phyloP scores from a whole-genome alignment of 2,113 vertebrate species.

The Aegotheles bennettii region DNA sequence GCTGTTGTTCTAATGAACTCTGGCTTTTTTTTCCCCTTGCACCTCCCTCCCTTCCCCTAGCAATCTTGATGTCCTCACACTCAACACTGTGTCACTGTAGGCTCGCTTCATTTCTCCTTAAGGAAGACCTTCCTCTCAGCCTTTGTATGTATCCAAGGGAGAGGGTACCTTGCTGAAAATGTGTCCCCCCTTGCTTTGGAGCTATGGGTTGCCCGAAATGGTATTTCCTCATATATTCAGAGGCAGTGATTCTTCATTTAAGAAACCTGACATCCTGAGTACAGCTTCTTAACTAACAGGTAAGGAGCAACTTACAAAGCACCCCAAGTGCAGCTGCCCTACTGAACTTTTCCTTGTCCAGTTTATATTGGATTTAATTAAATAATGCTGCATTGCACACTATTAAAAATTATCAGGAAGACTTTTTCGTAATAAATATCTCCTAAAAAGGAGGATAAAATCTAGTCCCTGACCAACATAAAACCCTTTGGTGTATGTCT shows the following conservation, averaged over 20 bases:
- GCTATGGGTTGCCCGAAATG: not conserved
- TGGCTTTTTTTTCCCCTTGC: not conserved
- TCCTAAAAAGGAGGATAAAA: not conserved
- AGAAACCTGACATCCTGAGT: not conserved
- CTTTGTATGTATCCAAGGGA: not conserved
- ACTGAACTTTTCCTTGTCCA: constrained; percentile 3
- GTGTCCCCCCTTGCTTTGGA: not conserved
- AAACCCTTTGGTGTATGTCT: not conserved
- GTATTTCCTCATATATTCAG: not conserved
- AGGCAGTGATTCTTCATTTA: not conserved
- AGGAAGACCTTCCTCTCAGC: not conserved
- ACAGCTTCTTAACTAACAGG: constrained; percentile 23
- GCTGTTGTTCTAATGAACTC: not conserved
- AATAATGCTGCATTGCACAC: constrained; percentile 54
- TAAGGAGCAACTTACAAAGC: constrained; percentile 23
- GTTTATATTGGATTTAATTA: constrained; percentile 49
- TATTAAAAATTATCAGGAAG: constrained; percentile 5
- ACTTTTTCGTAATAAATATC: not conserved
- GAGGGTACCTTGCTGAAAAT: not conserved
- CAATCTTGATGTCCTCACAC: not conserved
- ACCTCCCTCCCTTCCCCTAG: not conserved
- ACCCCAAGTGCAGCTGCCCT: not conserved
- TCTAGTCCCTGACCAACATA: not conserved
- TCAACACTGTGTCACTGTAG: not conserved
- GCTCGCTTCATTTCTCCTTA: not conserved